Evolutionary conservation across 2,113 vertebrate genomes (phyloP), one percentile per base, ranked within the genome.

Genomic region (Pyxicephalus adspersus): DNA sequence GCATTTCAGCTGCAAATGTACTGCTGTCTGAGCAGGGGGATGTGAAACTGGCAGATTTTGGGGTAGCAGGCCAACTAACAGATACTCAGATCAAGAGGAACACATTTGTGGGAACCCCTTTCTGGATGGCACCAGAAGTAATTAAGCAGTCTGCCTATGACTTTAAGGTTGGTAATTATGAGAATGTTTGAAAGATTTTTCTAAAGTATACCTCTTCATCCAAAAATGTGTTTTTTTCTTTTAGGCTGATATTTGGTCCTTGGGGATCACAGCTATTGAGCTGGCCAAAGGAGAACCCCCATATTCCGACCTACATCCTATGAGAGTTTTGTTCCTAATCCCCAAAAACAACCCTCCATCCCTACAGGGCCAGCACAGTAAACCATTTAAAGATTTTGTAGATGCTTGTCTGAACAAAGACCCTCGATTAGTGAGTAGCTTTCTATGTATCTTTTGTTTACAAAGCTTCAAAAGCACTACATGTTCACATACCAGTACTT

Each of bases 101-200:
- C 90, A 99, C 98, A 0, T 99, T 99, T 83, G 97, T 99, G 0
- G 98, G 98, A 29, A 99, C 98, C 3, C 98, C 98, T 0, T 99
- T 99, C 91, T 99, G 98, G 98, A 99, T 99, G 98, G 98, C 98
- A 0, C 97, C 98, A 0, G 98, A 99, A 86, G 98, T 99, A 84
- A 99, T 99, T 90, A 99, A 98, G 86, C 98, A 99, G 91, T 99
- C 97, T 0, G 96, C 97, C 25, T 99, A 99, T 0, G 97, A 99
- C 89, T 98, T 98, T 85, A 98, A 98, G 94, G 96, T 97, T 87
- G 91, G 94, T 22, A 4, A 26, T 5, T 26, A 13, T 28, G 26
- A 20, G 17, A 23, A 31, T 26, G 58, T 23, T 25, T 23, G 25
- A 3, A 2, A n/a, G 19, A n/a, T 77, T 64, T 2, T 54, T n/a